A percentile compares a stretch with the other conserved stretches of the same genome.
phyloP scores from a whole-genome alignment of 2,797 vertebrate genomes.

The Ambastaia sidthimunki region DNA sequence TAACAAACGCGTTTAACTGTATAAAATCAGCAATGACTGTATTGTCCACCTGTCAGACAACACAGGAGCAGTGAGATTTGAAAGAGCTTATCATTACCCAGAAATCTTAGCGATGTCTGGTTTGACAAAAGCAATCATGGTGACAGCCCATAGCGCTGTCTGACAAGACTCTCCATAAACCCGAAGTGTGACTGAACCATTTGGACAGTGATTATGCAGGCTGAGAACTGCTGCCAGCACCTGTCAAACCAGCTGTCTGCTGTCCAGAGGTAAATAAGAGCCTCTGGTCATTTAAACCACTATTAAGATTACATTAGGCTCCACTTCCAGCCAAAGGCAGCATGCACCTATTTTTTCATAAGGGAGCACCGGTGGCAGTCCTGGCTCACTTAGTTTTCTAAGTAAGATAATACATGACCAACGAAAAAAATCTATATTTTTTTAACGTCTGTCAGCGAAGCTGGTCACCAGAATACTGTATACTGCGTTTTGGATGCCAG shows the following conservation, averaged over 20 bases:
- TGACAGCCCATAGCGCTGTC: conserved; percentile 51
- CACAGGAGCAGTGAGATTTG: conserved; percentile 18
- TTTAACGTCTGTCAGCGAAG: not conserved
- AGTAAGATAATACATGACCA: not conserved
- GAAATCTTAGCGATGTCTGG: conserved; percentile 49
- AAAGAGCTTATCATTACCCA: conserved; percentile 50
- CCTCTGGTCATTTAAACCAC: conserved; percentile 55
- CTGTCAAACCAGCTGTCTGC: conserved; percentile 47
- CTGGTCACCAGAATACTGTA: too few relatives aligned
- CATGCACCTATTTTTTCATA: not conserved
- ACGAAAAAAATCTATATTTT: not conserved
- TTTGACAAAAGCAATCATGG: conserved; percentile 53
- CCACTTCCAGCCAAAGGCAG: conserved; percentile 24
- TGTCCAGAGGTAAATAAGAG: conserved; percentile 54
- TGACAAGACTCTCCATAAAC: conserved; percentile 37
- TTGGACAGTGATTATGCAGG: conserved; percentile 53
- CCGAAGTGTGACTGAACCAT: conserved; percentile 46
- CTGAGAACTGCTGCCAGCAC: conserved; percentile 46
- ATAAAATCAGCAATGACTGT: conserved; percentile 27
- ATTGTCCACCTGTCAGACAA: conserved; percentile 25
- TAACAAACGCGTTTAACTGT: conserved; percentile 34
- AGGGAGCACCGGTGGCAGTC: not conserved
- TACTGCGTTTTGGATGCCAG: too few relatives aligned
- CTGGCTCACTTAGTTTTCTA: not conserved
- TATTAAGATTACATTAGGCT: conserved; percentile 46